Percentiles rank a stretch among this genome's conserved stretches.
These are phyloP conservation scores for crab-eating macaque (Macaca fascicularis) DNA, from an alignment of 2,113 vertebrate genomes.

Conservation along the genomic window DNA sequence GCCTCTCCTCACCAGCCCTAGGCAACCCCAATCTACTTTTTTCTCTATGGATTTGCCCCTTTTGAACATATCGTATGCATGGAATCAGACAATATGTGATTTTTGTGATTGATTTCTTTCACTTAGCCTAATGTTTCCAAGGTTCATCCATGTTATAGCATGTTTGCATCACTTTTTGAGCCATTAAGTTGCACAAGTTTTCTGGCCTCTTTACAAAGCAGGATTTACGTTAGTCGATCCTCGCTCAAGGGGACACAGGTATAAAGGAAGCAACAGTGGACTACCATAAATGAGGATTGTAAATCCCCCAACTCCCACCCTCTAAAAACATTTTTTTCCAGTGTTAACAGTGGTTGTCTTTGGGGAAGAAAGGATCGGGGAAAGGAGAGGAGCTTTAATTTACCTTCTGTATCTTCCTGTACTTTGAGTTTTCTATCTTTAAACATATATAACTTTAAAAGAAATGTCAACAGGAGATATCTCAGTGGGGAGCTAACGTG, in stretches of 20 bases:
- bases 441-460: not conserved
- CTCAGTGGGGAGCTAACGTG: not conserved
- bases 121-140: not conserved
- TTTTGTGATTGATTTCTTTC: not conserved
- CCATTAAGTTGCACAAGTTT: not conserved
- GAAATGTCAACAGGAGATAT: not conserved
- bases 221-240: too few relatives aligned
- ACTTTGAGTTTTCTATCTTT: not conserved
- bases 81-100: not conserved
- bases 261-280: not conserved
- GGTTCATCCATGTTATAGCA: fast-evolving
- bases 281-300: not conserved
- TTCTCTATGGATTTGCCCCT: not conserved
- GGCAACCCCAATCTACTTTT: too few relatives aligned
- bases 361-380: not conserved
- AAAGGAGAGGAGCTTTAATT: not conserved
- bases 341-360: not conserved
- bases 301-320: not conserved
- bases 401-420: not conserved
- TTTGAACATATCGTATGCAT: too few relatives aligned
- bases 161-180: not conserved
- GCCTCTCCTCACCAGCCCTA: not conserved
- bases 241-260: not conserved
- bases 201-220: not conserved
- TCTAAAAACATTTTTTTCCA: not conserved